Evolutionary conservation across 1,140 invertebrate genomes (phyloP).

Genomic region (Philopotamus ludificatus): DNA sequence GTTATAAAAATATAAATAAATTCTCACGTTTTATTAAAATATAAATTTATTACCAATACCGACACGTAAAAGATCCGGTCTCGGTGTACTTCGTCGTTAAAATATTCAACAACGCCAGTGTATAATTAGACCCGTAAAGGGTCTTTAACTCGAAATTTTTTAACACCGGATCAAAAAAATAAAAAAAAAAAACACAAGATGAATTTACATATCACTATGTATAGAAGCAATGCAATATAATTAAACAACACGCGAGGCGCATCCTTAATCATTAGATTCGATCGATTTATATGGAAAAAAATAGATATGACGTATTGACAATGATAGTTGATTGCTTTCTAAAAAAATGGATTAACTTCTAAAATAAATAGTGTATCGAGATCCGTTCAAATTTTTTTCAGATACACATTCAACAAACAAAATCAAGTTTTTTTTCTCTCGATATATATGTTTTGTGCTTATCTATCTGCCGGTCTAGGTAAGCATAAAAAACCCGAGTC

Average conservation of each 20-base stretch:
- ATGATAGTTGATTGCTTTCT: constrained; percentile 30
- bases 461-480: constrained; percentile 10
- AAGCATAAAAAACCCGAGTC: constrained; percentile 13
- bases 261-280: constrained; percentile 3
- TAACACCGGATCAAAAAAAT: constrained; percentile 31
- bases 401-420: neutral
- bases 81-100: constrained; percentile 30
- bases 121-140: constrained; percentile 38
- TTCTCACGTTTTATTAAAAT: too few species aligned
- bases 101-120: constrained; percentile 33
- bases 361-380: constrained; percentile 12
- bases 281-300: neutral
- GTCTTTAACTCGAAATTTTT: constrained; percentile 35
- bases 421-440: constrained; percentile 18
- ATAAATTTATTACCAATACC: too few species aligned
- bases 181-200: neutral
- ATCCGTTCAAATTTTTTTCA: neutral
- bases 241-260: constrained; percentile 17
- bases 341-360: constrained; percentile 21
- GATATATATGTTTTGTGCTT: constrained; percentile 1
- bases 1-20: constrained; percentile 17
- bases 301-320: constrained; percentile 21
- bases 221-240: constrained; percentile 12
- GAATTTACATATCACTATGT: constrained; percentile 36
- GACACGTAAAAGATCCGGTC: too few species aligned